Evolutionary conservation across 64 coral and sea anemone species (phyloP).

Genomic region (Trachythela sp.): DNA sequence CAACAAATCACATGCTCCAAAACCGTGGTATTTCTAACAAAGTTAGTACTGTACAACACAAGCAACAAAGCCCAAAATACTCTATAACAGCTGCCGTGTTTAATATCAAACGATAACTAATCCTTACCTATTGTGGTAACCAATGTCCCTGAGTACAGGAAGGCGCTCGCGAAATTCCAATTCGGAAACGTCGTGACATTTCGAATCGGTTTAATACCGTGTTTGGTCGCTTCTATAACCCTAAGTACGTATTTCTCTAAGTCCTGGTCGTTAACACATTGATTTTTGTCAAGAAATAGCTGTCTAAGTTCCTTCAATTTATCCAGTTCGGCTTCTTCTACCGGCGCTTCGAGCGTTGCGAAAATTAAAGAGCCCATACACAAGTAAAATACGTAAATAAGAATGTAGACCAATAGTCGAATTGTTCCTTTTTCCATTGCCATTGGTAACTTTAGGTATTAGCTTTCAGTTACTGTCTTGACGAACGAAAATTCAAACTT

Average conservation of each 20-base stretch:
- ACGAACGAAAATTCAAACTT: not conserved
- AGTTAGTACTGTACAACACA: no score
- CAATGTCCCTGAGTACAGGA: not conserved
- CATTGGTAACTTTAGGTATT: not conserved
- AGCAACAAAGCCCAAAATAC: no score
- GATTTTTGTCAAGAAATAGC: not conserved
- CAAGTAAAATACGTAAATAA: not conserved
- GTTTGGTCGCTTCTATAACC: not conserved
- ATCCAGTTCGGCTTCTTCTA: not conserved
- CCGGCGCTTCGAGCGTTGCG: not conserved
- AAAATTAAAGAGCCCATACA: not conserved
- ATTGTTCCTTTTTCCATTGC: slow-evolving; percentile 5
- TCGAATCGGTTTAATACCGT: not conserved
- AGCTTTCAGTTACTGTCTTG: not conserved
- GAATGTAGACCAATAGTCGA: not conserved
- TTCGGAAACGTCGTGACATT: slow-evolving; percentile 3
- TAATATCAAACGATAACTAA: not conserved
- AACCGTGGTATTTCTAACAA: no score
- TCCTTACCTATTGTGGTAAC: slow-evolving; percentile 18
- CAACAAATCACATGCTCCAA: no score
- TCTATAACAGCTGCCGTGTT: no score
- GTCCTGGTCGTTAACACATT: not conserved
- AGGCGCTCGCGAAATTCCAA: slow-evolving; percentile 13
- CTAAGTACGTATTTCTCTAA: not conserved
- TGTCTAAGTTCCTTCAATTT: not conserved